phyloP scores from a whole-genome alignment of 1,140 invertebrate species.

The Idris sp. region DNA sequence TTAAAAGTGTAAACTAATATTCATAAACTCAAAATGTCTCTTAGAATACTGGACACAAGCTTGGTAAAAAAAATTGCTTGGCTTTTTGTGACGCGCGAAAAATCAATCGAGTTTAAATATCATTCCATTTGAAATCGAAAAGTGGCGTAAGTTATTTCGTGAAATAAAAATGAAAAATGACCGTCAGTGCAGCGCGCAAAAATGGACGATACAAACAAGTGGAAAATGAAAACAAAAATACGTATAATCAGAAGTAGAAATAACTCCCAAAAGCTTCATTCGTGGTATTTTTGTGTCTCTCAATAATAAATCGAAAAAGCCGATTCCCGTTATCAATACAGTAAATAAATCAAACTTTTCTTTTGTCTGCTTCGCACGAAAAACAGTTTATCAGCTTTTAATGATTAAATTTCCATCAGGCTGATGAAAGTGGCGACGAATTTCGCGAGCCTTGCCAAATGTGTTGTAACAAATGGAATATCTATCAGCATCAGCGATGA shows the following conservation, averaged over 20 bases:
- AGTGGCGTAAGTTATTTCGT: slow-evolving; percentile 4
- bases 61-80: too few species aligned
- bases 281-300: background rate
- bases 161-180: slow-evolving; percentile 11
- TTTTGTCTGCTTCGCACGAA: slow-evolving; percentile 8
- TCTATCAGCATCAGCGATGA: slow-evolving; percentile 24
- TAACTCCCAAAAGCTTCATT: background rate
- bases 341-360: slow-evolving; percentile 28
- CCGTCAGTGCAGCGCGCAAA: background rate
- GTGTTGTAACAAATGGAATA: slow-evolving; percentile 42
- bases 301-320: slow-evolving; percentile 15
- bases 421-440: slow-evolving; percentile 27
- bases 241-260: slow-evolving; percentile 1
- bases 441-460: slow-evolving; percentile 22
- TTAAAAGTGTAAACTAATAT: too few species aligned
- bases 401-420: slow-evolving; percentile 39
- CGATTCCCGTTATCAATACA: slow-evolving; percentile 11
- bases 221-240: slow-evolving; percentile 11
- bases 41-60: too few species aligned
- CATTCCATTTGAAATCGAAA: slow-evolving; percentile 11
- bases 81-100: too few species aligned
- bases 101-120: slow-evolving; percentile 14
- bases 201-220: slow-evolving; percentile 11
- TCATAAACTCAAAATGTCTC: too few species aligned
- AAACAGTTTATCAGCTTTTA: slow-evolving; percentile 36